phyloP scores from a whole-genome alignment of 2,797 vertebrate species.

The Etheostoma perlongum region DNA sequence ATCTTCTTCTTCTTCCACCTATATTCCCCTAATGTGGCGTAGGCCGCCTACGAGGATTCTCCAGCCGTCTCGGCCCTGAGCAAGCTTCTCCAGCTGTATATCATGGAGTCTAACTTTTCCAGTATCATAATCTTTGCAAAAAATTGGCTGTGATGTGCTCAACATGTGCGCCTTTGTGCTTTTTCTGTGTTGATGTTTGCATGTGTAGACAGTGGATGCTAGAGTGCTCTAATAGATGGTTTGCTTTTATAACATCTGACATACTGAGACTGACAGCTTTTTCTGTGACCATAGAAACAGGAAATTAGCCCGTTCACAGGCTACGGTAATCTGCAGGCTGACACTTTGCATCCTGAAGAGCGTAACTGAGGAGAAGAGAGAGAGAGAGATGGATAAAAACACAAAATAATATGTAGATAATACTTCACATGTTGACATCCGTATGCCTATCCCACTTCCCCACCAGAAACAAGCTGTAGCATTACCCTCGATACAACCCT shows the following conservation, averaged over 20 bases:
- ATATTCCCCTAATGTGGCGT: too few species aligned
- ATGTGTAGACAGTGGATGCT: constrained; percentile 26
- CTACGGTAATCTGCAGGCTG: constrained; percentile 51
- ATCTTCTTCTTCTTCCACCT: too few species aligned
- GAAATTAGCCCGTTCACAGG: constrained; percentile 66
- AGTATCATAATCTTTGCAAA: neutral
- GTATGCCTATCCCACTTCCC: neutral
- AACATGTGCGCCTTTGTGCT: neutral
- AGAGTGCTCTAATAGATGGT: constrained; percentile 47
- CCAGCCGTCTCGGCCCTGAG: too few species aligned
- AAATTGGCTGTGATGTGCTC: constrained; percentile 18
- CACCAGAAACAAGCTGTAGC: constrained; percentile 5
- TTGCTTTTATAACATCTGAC: constrained; percentile 65
- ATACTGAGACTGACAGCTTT: constrained; percentile 68
- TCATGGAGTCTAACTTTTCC: neutral
- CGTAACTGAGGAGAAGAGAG: constrained; percentile 17
- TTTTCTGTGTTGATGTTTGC: constrained; percentile 10
- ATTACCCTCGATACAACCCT: constrained; percentile 4
- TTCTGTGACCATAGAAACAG: constrained; percentile 76
- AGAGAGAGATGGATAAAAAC: constrained; percentile 13
- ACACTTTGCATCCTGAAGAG: constrained; percentile 60
- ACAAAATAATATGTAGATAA: constrained; percentile 27
- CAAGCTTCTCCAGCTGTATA: neutral
- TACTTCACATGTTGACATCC: constrained; percentile 36
- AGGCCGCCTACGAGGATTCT: too few species aligned